Conservation (phyloP, 1,140 invertebrate species). For the Plutomurus gul region DNA sequence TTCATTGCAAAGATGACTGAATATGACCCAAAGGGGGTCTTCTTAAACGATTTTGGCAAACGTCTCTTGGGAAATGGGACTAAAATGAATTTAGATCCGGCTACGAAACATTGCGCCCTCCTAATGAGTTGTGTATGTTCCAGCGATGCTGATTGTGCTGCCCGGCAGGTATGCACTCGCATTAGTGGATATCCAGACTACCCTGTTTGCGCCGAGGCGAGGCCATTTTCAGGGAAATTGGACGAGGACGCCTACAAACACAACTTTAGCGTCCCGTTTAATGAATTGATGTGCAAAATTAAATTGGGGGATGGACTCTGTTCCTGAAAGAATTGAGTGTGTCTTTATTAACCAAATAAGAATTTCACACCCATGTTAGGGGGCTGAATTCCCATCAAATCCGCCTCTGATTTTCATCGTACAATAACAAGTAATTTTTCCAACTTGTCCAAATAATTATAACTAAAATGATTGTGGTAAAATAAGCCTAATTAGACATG, state of each 20-base stretch:
- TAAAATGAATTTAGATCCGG: neutral
- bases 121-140: constrained; percentile 38
- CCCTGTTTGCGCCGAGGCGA: neutral
- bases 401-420: no score
- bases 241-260: neutral
- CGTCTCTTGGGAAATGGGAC: neutral
- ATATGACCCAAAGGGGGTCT: constrained; percentile 42
- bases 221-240: neutral
- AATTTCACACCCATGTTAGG: no score
- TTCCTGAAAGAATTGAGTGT: no score
- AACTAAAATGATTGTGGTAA: no score
- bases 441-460: no score
- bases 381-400: no score
- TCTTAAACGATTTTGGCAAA: constrained; percentile 38
- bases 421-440: no score
- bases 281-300: no score
- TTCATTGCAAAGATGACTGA: neutral
- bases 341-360: no score
- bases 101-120: constrained; percentile 32
- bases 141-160: neutral
- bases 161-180: neutral
- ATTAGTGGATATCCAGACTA: neutral
- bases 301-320: no score
- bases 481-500: no score
- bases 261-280: neutral